phyloP scores from a whole-genome alignment of 2,113 vertebrate species.

The Burhinus bistriatus region DNA sequence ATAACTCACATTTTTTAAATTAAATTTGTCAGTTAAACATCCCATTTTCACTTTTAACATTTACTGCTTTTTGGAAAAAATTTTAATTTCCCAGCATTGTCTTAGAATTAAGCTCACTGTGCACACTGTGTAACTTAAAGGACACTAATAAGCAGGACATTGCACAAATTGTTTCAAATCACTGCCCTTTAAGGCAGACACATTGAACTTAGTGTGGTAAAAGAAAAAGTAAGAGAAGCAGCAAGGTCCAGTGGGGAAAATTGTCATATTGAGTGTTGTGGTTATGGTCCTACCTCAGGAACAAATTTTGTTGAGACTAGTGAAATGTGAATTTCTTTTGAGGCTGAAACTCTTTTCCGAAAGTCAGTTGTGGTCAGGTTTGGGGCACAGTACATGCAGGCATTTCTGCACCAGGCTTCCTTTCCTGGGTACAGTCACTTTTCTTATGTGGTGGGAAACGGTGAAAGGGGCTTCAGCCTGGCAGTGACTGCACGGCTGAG shows the following conservation, averaged over 20 bases:
- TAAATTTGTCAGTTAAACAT: background rate
- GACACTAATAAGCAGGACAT: background rate
- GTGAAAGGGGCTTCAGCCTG: background rate
- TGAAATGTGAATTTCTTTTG: background rate
- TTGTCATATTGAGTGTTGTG: fast-evolving
- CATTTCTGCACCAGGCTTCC: background rate
- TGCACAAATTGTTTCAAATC: background rate
- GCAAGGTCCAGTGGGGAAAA: background rate
- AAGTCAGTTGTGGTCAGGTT: background rate
- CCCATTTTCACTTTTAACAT: background rate
- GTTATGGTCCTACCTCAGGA: background rate
- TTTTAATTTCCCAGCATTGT: background rate
- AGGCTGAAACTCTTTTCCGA: background rate
- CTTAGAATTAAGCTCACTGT: background rate
- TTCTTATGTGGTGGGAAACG: background rate
- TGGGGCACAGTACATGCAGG: fast-evolving
- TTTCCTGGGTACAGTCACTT: background rate
- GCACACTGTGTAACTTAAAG: background rate
- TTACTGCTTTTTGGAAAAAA: background rate
- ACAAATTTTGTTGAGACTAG: background rate
- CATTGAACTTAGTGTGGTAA: background rate
- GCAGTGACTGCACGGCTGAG: fast-evolving
- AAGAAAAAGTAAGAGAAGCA: background rate
- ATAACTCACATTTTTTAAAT: background rate
- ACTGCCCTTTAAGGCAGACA: background rate